Conservation (phyloP, 2,888 invertebrate genomes). For the Macaria notata region DNA sequence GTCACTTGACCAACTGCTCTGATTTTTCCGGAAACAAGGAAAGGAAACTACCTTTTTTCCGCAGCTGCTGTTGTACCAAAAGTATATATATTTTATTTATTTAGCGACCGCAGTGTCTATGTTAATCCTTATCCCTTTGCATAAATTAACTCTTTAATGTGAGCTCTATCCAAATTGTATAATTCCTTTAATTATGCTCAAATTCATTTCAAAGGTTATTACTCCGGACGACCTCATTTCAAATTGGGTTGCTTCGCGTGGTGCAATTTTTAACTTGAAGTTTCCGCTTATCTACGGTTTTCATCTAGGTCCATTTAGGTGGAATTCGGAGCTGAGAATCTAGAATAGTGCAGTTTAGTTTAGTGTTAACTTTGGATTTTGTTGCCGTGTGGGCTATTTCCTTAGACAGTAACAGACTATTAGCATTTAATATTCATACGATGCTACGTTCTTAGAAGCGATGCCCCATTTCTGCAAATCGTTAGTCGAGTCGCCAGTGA, state of each 20-base stretch:
- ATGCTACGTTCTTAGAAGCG: constrained; percentile 12
- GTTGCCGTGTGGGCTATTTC: no score
- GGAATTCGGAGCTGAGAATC: constrained; percentile 12
- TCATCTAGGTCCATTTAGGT: constrained; percentile 22
- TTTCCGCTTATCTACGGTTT: constrained; percentile 25
- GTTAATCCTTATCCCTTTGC: background rate
- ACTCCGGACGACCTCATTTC: constrained; percentile 29
- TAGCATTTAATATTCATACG: constrained; percentile 5
- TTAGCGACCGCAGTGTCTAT: no score
- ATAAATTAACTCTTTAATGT: constrained; percentile 6
- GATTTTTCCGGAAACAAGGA: no score
- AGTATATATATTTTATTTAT: no score
- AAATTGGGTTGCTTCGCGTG: constrained; percentile 31
- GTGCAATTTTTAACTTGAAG: constrained; percentile 28
- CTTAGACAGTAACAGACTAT: background rate
- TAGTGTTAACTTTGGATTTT: background rate
- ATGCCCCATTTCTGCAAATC: constrained; percentile 25
- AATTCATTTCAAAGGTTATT: constrained; percentile 25
- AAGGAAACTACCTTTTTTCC: no score
- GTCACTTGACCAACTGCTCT: no score
- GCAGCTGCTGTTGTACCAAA: no score
- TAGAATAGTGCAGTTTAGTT: constrained; percentile 1
- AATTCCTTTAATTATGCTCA: constrained; percentile 18
- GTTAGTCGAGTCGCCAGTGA: constrained; percentile 20
- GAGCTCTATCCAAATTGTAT: constrained; percentile 20